phyloP scores from a whole-genome alignment of 2,797 vertebrate genomes.

The Danio albolineatus region DNA sequence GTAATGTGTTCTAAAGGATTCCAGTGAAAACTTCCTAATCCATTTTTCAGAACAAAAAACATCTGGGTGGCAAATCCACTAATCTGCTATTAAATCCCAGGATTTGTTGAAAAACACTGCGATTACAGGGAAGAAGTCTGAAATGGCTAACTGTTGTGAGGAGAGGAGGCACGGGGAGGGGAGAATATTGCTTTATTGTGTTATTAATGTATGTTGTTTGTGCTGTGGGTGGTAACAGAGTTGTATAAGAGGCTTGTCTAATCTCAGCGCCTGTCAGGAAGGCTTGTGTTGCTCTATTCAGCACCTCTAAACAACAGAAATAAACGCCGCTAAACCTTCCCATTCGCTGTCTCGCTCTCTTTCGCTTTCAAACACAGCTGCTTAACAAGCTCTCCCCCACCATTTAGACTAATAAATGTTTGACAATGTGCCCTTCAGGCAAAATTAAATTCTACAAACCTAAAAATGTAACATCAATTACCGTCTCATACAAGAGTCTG shows the following conservation, averaged over 20 bases:
- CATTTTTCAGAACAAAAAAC: conserved; percentile 99
- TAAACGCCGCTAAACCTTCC: conserved; percentile 40
- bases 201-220: conserved; percentile 94
- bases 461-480: conserved; percentile 80
- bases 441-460: conserved; percentile 71
- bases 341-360: conserved; percentile 58
- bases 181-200: conserved; percentile 64
- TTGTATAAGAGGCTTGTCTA: conserved; percentile 97
- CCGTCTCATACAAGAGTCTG: conserved; percentile 73
- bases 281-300: conserved; percentile 67
- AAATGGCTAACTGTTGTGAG: conserved; percentile 89
- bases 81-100: conserved; percentile 99
- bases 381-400: conserved; percentile 53
- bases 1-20: conserved; percentile 85
- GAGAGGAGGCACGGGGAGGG: conserved; percentile 72
- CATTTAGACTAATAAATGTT: conserved; percentile 79
- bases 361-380: conserved; percentile 60
- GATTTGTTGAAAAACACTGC: conserved; percentile 99
- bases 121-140: conserved; percentile 96
- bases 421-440: conserved; percentile 77
- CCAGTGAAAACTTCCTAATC: conserved; percentile 93
- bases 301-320: conserved; percentile 56
- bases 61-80: conserved; percentile 97
- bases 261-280: conserved; percentile 94
- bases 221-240: conserved; percentile 85